A percentile compares a stretch with the other conserved stretches of the same genome.
These are phyloP conservation scores for Sebastes trivittatus DNA, from an alignment of 2,797 vertebrate genomes.

Conservation along the genomic window DNA sequence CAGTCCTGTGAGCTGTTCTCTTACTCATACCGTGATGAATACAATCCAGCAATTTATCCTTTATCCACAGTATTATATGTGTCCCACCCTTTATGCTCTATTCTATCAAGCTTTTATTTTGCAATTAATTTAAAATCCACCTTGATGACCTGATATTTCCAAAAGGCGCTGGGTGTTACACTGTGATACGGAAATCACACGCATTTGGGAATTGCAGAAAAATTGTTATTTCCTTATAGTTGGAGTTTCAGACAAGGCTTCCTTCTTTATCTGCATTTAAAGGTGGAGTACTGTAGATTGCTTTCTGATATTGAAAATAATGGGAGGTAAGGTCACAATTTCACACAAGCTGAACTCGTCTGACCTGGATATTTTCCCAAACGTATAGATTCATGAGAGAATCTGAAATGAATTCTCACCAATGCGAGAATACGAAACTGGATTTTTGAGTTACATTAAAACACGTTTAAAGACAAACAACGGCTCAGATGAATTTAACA, in stretches of 20 bases:
- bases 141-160: not conserved
- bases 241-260: not conserved
- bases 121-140: conserved; percentile 2
- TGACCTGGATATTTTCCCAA: not conserved
- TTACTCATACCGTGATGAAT: conserved; percentile 39
- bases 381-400: not conserved
- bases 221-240: not conserved
- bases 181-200: not conserved
- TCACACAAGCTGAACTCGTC: not conserved
- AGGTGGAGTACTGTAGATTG: not conserved
- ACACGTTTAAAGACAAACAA: not conserved
- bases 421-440: not conserved
- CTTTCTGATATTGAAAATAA: not conserved
- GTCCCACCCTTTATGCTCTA: conserved; percentile 29
- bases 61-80: conserved; percentile 2
- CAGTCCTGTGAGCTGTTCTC: conserved; percentile 14
- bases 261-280: not conserved
- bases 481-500: not conserved
- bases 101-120: conserved; percentile 21
- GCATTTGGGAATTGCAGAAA: not conserved
- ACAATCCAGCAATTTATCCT: not conserved
- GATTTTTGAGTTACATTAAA: not conserved
- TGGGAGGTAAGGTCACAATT: not conserved
- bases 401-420: not conserved
- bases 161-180: not conserved